Evolutionary conservation across 1,140 invertebrate species (phyloP).

Genomic region (Armadillidium nasatum): DNA sequence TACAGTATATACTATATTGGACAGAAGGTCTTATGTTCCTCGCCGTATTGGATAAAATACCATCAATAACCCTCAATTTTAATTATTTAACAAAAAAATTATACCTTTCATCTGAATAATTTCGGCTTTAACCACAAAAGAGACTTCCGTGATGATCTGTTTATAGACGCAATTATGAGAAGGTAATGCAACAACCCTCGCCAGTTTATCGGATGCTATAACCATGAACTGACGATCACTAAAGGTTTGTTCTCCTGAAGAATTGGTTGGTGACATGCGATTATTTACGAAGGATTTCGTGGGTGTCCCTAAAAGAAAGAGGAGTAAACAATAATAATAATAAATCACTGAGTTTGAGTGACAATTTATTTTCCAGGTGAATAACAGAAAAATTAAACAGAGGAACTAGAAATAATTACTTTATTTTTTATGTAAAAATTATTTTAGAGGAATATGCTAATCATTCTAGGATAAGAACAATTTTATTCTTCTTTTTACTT

Average conservation of each 20-base stretch:
- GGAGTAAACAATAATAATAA: constrained; percentile 8
- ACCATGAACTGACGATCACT: constrained; percentile 87
- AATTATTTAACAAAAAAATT: background rate
- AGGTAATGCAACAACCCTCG: constrained; percentile 85
- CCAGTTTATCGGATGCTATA: constrained; percentile 90
- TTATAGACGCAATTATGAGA: constrained; percentile 87
- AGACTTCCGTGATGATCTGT: constrained; percentile 75
- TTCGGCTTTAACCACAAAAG: constrained; percentile 91
- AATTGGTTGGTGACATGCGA: constrained; percentile 68
- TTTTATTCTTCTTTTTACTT: no score
- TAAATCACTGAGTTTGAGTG: no score
- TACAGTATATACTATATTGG: no score
- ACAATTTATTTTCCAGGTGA: no score
- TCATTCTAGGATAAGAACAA: no score
- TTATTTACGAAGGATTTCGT: constrained; percentile 56
- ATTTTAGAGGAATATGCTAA: no score
- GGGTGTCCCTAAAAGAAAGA: constrained; percentile 55
- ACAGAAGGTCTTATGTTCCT: no score
- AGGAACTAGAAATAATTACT: no score
- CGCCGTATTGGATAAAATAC: no score
- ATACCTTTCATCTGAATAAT: constrained; percentile 86
- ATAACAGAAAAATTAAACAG: no score
- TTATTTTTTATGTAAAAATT: no score
- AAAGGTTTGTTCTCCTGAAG: constrained; percentile 50
- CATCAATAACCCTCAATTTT: no score